Conservation (phyloP, 2,888 invertebrate species). For the Neoaliturus tenellus region DNA sequence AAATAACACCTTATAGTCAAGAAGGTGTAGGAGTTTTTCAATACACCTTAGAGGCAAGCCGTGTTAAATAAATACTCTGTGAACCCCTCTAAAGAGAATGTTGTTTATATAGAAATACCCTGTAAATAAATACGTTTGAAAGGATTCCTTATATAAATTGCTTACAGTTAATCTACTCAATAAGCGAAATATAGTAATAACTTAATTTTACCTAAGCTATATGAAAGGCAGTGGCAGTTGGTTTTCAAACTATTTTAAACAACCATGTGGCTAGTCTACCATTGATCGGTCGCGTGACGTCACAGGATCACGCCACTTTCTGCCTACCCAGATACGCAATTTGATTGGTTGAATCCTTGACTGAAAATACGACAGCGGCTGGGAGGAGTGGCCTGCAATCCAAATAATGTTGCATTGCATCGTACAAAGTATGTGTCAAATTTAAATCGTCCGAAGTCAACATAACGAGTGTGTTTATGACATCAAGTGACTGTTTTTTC, state of each 20-base stretch:
- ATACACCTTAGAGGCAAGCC: too few relatives aligned
- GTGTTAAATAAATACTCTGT: too few relatives aligned
- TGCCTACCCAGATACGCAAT: conserved; percentile 44
- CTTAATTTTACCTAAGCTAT: not conserved
- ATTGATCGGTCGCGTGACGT: conserved; percentile 49
- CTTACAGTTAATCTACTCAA: too few relatives aligned
- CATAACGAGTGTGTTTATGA: not conserved
- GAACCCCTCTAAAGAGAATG: too few relatives aligned
- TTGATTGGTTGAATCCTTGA: conserved; percentile 32
- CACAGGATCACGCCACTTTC: conserved; percentile 57
- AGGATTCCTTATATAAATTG: too few relatives aligned
- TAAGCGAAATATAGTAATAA: not conserved
- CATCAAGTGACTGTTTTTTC: not conserved
- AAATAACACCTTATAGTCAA: too few relatives aligned
- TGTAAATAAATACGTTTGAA: too few relatives aligned
- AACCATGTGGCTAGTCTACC: conserved; percentile 10
- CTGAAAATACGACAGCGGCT: conserved; percentile 41
- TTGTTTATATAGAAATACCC: too few relatives aligned
- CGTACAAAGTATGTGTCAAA: not conserved
- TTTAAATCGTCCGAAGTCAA: not conserved
- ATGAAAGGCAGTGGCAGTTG: not conserved
- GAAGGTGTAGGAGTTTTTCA: too few relatives aligned
- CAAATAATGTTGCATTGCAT: not conserved
- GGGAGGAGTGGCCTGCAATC: conserved; percentile 36
- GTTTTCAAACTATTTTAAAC: not conserved